Evolutionary conservation across 2,113 vertebrate species (phyloP).

Genomic region (Spilogale gracilis): DNA sequence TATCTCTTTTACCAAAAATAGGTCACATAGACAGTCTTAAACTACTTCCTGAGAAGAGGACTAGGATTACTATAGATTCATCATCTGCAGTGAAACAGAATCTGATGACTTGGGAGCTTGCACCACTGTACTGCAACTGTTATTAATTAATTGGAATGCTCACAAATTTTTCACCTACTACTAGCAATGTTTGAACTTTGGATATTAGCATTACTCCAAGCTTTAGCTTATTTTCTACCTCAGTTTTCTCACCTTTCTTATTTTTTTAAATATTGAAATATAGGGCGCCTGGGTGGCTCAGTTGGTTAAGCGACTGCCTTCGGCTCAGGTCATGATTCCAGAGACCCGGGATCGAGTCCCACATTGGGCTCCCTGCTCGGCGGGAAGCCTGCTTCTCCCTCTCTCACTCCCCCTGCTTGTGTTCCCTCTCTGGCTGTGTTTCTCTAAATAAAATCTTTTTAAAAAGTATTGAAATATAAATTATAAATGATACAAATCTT

Average conservation of each 20-base stretch:
- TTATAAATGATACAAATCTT: not conserved
- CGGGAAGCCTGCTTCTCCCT: too few species aligned
- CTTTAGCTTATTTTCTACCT: slow-evolving; percentile 28
- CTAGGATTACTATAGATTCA: not conserved
- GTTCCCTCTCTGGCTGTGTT: too few species aligned
- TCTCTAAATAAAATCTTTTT: too few species aligned
- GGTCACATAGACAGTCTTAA: not conserved
- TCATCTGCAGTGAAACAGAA: not conserved
- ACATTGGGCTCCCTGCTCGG: too few species aligned
- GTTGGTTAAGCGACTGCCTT: too few species aligned
- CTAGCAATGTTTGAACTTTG: not conserved
- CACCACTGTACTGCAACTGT: not conserved
- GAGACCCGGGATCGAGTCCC: too few species aligned
- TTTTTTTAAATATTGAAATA: slow-evolving; percentile 22
- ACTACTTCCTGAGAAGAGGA: not conserved
- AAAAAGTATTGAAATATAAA: too few species aligned
- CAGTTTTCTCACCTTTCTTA: not conserved
- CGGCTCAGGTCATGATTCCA: too few species aligned
- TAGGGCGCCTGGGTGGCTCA: too few species aligned
- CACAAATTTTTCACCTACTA: not conserved
- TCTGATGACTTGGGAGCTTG: not conserved
- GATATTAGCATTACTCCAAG: not conserved
- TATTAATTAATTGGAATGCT: slow-evolving; percentile 27
- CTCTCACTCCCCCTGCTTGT: too few species aligned
- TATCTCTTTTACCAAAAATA: not conserved